Conservation (phyloP, 2,797 vertebrate genomes). For the Uromys caudimaculatus region DNA sequence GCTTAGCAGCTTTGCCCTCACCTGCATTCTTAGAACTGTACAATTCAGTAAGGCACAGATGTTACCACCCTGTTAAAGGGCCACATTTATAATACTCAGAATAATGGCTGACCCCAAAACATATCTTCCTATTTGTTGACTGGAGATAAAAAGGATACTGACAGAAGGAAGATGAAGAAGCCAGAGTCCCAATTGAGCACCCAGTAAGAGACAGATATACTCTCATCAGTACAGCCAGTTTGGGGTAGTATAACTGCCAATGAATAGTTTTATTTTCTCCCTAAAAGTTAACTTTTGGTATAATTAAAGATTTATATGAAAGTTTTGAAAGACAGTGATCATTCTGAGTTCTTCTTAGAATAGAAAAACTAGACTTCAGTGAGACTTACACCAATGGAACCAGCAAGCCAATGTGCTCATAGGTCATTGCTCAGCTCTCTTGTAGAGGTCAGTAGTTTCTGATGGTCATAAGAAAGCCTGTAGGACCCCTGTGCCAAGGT, state of each 20-base stretch:
- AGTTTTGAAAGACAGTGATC: slow-evolving; percentile 10
- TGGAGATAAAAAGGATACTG: background rate
- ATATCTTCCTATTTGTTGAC: background rate
- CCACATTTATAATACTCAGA: background rate
- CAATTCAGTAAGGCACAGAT: background rate
- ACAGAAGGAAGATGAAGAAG: background rate
- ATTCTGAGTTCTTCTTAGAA: slow-evolving; percentile 40
- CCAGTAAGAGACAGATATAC: background rate
- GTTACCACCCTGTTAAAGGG: background rate
- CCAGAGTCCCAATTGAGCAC: background rate
- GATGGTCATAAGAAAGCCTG: background rate
- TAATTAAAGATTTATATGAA: slow-evolving; percentile 45
- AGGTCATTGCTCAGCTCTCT: background rate
- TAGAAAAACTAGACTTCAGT: background rate
- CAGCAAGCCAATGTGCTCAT: background rate
- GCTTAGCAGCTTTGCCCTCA: background rate
- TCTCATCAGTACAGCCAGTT: background rate
- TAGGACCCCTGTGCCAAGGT: background rate
- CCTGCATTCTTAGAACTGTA: background rate
- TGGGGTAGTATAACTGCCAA: background rate
- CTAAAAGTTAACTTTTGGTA: slow-evolving; percentile 41
- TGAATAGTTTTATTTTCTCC: background rate
- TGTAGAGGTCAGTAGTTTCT: background rate
- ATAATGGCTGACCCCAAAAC: background rate
- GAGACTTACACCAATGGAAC: background rate